These are phyloP conservation scores for Rotaria macrura DNA, from an alignment of 2,888 invertebrate genomes.

Conservation along the genomic window DNA sequence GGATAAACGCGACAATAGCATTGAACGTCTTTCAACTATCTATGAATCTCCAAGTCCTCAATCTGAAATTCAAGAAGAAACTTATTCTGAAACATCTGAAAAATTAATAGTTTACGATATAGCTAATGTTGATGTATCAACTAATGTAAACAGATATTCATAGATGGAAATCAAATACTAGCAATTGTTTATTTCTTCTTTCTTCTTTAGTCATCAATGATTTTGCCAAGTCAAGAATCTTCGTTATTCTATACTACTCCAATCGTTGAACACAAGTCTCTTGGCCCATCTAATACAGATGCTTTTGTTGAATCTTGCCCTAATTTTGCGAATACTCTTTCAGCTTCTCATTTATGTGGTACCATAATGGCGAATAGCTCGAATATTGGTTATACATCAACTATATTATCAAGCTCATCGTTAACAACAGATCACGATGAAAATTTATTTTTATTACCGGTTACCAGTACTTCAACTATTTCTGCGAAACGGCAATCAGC, in stretches of 20 bases:
- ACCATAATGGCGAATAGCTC: background rate
- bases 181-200: background rate
- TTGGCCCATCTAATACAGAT: background rate
- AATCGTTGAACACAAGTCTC: background rate
- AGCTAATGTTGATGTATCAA: background rate
- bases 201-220: background rate
- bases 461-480: background rate
- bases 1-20: background rate
- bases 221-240: background rate
- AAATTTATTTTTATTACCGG: background rate
- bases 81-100: background rate
- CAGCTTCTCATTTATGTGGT: background rate
- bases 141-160: background rate
- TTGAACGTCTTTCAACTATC: background rate
- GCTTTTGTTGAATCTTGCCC: background rate
- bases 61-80: background rate
- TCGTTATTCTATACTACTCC: background rate
- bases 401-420: background rate
- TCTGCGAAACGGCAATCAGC: background rate
- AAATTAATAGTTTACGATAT: conserved; percentile 15
- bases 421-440: background rate
- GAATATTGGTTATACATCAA: background rate
- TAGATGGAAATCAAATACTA: background rate
- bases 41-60: conserved; percentile 8
- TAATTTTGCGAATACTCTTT: background rate